Base-by-base conservation (phyloP, 2,113 vertebrate species). In the Bos indicus region DNA sequence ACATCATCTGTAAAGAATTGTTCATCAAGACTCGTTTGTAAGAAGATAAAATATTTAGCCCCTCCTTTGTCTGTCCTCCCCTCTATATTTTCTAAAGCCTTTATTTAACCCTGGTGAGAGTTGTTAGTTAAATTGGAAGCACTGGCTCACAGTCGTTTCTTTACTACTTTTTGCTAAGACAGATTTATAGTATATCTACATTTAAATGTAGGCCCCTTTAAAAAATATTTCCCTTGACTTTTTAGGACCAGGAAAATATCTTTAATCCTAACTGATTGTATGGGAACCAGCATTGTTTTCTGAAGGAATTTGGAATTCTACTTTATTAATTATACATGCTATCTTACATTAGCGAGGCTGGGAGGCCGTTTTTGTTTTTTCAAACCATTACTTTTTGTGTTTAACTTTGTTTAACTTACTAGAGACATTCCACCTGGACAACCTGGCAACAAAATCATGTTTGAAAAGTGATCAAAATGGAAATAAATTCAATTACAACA, bases 11-110 rank as follows among this genome's bases (percentile, higher is more conserved):
- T 93, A 97, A 95, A 96, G 98, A 98, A 98, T 97, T 97, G 94
- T 97, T 98, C 97, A 97, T 98, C 97, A 97, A 84, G 59, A 92
- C 46, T 98, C 84, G 89, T 98, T 98, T 97, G 97, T 98, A 94
- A 88, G 62, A 96, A 98, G 97, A 98, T 97, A 94, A 98, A 98
- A 97, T 98, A 95, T 98, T 97, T 98, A 96, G 90, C 84, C 51
- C 96, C 94, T 96, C 98, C 91, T 97, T 94, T 97, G 78, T 74
- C 78, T 85, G 97, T 60, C 77, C 25, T 60, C 25, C 15, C 30
- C 60, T 43, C 51, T 40, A 13, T 11, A 28, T 82, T 96, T 98
- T 88, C 77, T 59, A n/a, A 48, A 2, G 25, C 62, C 82, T 4
- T 77, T 6, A 14, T 3, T 43, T 95, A 60, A 86, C 33, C 89